Base-by-base conservation (phyloP, 1,140 invertebrate genomes). In the Ceratina japonica region DNA sequence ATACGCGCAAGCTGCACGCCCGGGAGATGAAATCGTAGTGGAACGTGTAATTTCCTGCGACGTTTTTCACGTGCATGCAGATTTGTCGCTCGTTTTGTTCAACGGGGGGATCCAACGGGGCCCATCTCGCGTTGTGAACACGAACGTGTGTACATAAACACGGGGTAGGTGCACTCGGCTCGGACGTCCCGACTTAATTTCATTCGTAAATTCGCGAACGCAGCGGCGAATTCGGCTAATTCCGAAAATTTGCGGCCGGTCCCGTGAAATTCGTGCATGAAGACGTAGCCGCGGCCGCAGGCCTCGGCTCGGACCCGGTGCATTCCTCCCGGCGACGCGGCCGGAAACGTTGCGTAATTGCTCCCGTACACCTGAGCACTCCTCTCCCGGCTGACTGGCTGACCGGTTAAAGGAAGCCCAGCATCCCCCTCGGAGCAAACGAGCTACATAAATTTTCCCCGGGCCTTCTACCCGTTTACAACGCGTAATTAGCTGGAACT, bases 401-500 rank as follows among this genome's bases (percentile, higher is more conserved):
- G 37, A 44, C 37, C 16, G 69, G 13, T 13, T 5, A 51, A 20
- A 69, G 27, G 24, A 3, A 56, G 24, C 8, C 24, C 12, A 31
- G 44, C 52, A 63, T 69, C 69, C 63, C 69, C 52, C 49, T 63
- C 16, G 61, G 51, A 66, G 56, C 66, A 56, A 80, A 80, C 65
- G 70, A 85, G 84, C 74, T 72, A 81, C 85, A 83, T 87, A 86
- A 88, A 86, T 87, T 86, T 68, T 68, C 75, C 56, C 59, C 16
- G 64, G 68, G 44, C 63, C 79, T 16, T 13, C 70, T 56, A n/a
- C 54, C n/a, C 61, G 65, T 87, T 87, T 87, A 84, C 87, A 80
- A 82, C 81, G 82, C 82, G 85, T 87, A 90, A 90, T 90, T 89
- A 90, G 88, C 63, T 79, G 85, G 83, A 84, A 87, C 83, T 87